Base-by-base conservation (phyloP, 2,113 vertebrate genomes). In the Oreochromis spilurus region DNA sequence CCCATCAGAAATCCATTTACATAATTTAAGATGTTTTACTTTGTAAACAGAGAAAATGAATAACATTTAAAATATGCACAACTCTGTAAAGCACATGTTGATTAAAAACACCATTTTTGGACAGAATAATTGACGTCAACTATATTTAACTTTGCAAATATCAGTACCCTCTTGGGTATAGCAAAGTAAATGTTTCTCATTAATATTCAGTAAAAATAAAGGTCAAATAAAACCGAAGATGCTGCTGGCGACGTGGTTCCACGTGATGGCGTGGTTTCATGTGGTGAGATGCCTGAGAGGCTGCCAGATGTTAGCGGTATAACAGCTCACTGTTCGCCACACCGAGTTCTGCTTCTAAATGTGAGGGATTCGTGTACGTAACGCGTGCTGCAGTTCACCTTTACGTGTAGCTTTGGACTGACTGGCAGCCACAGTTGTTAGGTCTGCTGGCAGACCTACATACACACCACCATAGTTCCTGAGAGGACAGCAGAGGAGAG, bases 391-490 rank as follows among this genome's bases (percentile, higher is more conserved):
- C 24, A 29, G 2, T 84, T 87, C 96, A 99, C 98, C 98, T 97
- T 98, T 98, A 1, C 53, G 90, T 65, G 96, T 94, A 55, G 97
- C 93, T 94, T 97, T 98, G 1, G 97, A 96, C 93, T 98, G 98
- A 85, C 89, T 97, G 60, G 97, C 92, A 79, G 96, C 96, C 85
- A 98, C 96, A 34, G 89, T 88, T 77, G 95, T 95, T 7, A 97
- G 91, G 2, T 98, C 98, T 1, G 97, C 89, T 0, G 98, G 98
- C 36, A 99, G 93, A 24, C 98, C 98, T 48, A 99, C 98, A 5
- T 99, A 99, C 0, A 99, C 98, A 0, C 98, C 98, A 0, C 98
- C 98, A 8, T 99, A 99, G 93, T 99, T 98, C 96, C 98, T 99
- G 92, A 79, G 48, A 85, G 26, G 38, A 83, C 34, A 81, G 31